phyloP scores from a whole-genome alignment of 2,113 vertebrate genomes.

The Lampris incognitus region DNA sequence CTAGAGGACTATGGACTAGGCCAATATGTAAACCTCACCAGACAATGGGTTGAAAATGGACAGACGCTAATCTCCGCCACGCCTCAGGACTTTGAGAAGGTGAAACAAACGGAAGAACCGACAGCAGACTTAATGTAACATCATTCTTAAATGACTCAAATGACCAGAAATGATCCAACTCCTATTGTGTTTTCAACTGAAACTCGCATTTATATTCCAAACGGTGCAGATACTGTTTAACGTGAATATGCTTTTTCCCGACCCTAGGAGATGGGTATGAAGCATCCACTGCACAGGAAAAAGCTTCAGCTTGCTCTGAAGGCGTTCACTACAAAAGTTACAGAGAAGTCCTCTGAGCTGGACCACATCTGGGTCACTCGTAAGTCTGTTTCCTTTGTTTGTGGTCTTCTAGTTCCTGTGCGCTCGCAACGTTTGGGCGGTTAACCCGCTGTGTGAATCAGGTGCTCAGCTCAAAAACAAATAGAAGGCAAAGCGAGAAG shows the following conservation, averaged over 20 bases:
- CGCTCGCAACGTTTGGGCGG: slow-evolving; percentile 17
- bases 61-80: slow-evolving; percentile 93
- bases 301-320: slow-evolving; percentile 93
- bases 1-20: slow-evolving; percentile 93
- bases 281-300: slow-evolving; percentile 95
- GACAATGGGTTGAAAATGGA: slow-evolving; percentile 94
- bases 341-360: slow-evolving; percentile 92
- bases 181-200: no score
- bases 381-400: slow-evolving; percentile 77
- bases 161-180: background rate
- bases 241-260: background rate
- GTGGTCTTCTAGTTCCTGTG: background rate
- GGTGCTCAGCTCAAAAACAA: background rate
- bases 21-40: slow-evolving; percentile 92
- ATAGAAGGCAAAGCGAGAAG: background rate
- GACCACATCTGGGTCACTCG: slow-evolving; percentile 98
- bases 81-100: slow-evolving; percentile 97
- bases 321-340: slow-evolving; percentile 88
- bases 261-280: slow-evolving; percentile 93
- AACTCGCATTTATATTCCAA: no score
- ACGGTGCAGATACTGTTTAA: no score
- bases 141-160: background rate
- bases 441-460: background rate
- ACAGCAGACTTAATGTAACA: background rate
- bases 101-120: slow-evolving; percentile 60